phyloP scores from a whole-genome alignment of 2,797 vertebrate genomes.

The Passerculus sandwichensis region DNA sequence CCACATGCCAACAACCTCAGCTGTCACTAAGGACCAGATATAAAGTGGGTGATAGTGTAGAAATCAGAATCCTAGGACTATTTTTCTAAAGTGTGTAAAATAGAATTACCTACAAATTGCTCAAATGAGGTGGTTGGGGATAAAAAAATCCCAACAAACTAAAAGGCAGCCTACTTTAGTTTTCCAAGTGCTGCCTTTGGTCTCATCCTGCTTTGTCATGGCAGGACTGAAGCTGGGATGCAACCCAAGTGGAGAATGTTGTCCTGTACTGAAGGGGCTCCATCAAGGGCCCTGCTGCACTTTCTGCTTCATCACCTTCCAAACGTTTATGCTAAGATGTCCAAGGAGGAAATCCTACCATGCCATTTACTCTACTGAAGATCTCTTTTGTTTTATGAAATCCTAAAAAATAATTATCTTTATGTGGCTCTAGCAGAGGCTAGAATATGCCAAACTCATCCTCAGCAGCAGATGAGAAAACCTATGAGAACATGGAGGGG shows the following conservation, averaged over 20 bases:
- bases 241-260: not conserved
- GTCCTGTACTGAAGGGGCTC: not conserved
- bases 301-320: not conserved
- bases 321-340: not conserved
- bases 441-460: not conserved
- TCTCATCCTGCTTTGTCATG: fast-evolving
- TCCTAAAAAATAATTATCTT: not conserved
- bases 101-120: not conserved
- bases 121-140: fast-evolving
- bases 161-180: not conserved
- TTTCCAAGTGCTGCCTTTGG: not conserved
- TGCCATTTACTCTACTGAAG: not conserved
- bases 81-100: not conserved
- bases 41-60: not conserved
- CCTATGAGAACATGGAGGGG: not conserved
- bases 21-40: not conserved
- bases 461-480: not conserved
- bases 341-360: not conserved
- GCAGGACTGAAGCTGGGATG: not conserved
- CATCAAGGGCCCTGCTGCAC: not conserved
- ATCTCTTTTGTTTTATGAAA: not conserved
- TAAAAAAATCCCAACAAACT: not conserved
- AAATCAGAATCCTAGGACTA: not conserved
- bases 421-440: not conserved
- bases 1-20: not conserved